Conservation (phyloP, 2,113 vertebrate species). For the Nothocercus julius region DNA sequence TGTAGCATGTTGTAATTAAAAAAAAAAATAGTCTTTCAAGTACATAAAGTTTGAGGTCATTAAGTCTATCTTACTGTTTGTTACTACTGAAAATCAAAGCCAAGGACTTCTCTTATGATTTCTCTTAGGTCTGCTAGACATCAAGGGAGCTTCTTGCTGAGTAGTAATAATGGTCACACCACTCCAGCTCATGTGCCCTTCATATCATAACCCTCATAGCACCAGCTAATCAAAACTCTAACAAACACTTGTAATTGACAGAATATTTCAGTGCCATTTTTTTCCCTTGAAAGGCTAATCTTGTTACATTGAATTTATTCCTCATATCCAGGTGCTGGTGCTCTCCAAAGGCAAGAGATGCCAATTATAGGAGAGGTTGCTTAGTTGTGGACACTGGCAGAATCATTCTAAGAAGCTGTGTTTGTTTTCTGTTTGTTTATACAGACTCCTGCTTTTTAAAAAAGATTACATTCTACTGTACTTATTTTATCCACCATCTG, state of each 20-base stretch:
- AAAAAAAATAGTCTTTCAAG: background rate
- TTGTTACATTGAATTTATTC: background rate
- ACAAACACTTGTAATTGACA: background rate
- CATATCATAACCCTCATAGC: background rate
- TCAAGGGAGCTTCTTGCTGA: background rate
- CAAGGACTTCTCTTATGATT: background rate
- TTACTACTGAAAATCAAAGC: background rate
- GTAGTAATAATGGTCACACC: background rate
- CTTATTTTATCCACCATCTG: background rate
- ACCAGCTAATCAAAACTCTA: background rate
- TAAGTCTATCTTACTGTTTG: background rate
- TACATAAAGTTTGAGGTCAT: background rate
- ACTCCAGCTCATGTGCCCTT: background rate
- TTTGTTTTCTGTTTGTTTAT: background rate
- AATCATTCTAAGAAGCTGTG: background rate
- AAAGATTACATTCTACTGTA: background rate
- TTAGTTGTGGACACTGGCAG: background rate
- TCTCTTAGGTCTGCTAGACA: background rate
- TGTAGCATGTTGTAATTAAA: background rate
- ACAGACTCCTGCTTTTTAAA: background rate
- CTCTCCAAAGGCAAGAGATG: background rate
- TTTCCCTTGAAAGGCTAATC: background rate
- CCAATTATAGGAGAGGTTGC: background rate
- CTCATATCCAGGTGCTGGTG: background rate
- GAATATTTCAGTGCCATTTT: background rate